Base-by-base conservation (phyloP, 1,140 invertebrate genomes). In the Sycobia sp. region DNA sequence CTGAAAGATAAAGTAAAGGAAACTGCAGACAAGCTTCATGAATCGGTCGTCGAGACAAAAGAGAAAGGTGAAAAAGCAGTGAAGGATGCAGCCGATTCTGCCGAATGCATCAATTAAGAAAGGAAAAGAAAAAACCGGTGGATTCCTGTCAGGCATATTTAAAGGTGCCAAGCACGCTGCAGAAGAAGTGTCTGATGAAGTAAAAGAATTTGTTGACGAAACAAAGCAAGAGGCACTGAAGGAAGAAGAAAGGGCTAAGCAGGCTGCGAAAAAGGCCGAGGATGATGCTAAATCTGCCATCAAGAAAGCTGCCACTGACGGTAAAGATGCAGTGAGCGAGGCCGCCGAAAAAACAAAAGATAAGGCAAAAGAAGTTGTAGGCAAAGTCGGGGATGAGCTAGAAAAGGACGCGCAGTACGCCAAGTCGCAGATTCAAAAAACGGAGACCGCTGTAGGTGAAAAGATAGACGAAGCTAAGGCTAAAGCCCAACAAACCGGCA, bases 21-120 rank as follows among this genome's bases (percentile, higher is more conserved):
- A 2, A 7, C 22, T 4, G 32, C 13, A 2, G 46, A 22, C 2
- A 36, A 69, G 5, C 44, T 53, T 0, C 67, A 71, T 4, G 73
- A 73, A 13, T 67, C 69, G 23, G 18, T 41, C 9, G 25, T 39
- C 1, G 57, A 50, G 13, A 10, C 20, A 23, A 13, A 32, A 7
- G 8, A 39, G 2, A 32, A n/a, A 1, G 36, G 23, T 0, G 32
- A 47, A 2, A 43, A 50, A 11, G 32, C 23, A 1, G 38, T 18
- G 1, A 54, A 65, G 8, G 47, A 60, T 23, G 22, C 67, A 14
- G 67, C 62, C 11, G 16, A 60, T 14, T 62, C 67, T 16, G 68
- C 73, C 14, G 62, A 72, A 20, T n/a, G 67, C 68, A 29, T 68
- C 73, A 38, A 50, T 58, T 0, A 74, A 73, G 25, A 74, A 72